Evolutionary conservation across 2,888 invertebrate species (phyloP), one percentile per base, ranked within the genome.

Genomic region (Eulithis testata): DNA sequence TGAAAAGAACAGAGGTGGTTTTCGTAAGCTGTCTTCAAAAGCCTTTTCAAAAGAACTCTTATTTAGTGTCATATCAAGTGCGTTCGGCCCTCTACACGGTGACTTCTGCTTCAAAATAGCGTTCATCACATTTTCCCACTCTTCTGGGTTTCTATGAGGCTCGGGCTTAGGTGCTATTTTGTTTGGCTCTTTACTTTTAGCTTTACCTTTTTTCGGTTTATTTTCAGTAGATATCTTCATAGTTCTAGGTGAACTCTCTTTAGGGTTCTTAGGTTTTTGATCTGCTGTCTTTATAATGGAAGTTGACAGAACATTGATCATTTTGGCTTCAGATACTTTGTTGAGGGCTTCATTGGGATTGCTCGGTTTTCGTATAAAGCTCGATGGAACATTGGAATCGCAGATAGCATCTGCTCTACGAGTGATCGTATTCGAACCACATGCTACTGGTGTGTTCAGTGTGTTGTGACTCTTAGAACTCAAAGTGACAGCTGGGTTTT

Each of bases 41-140:
- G 73, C 67, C 65, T 78, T 77, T 61, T 78, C 75, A 67, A 80
- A 81, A 0, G 78, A 73, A 60, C 80, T 82, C 72, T 83, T 89
- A 44, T 85, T 86, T 27, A 90, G 73, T 12, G 82, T 79, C 69
- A 90, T 78, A 55, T 89, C 87, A 4, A 89, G 77, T 1, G 89
- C 89, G 61, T 85, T 87, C 0, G 87, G 88, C 0, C 87, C 89
- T 69, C 90, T 81, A 47, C 79, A 82, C 1, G 90, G 90, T 4
- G 93, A 92, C 70, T 89, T 92, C 50, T 88, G 88, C 60, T 88
- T 83, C 56, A 83, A 73, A 59, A 93, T 70, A 53, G 82, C 88
- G 69, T 88, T 80, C 82, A 92, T 82, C 6, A 93, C 93, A 54
- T 78, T 81, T 69, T 86, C 80, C 91, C 91, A 91, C 70, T 90